Base-by-base conservation (phyloP, 2,113 vertebrate genomes). In the Nycticorax nycticorax region DNA sequence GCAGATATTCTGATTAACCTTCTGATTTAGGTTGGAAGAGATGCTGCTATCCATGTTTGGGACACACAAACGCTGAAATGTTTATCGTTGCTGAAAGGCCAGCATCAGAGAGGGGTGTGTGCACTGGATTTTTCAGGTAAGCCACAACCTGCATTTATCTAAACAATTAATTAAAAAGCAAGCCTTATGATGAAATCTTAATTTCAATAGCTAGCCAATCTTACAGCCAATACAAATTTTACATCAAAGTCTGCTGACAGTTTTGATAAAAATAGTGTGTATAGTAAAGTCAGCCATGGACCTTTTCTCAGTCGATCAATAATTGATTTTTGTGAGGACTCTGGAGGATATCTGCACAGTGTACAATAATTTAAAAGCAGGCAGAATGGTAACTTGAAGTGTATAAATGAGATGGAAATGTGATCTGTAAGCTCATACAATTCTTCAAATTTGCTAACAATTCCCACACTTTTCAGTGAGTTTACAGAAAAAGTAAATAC, bases 51-150 rank as follows among this genome's bases (percentile, higher is more conserved):
- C 93, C 99, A 99, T 17, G 96, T 99, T 16, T 99, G 99, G 99
- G 99, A 99, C 96, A 98, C 99, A 9, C 99, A 99, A 79, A 99
- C 98, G 4, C 98, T 99, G 79, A 99, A 99, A 96, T 99, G 99
- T 97, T 96, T 99, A 82, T 99, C 99, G 0, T 85, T 99, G 22
- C 97, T 99, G 74, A 99, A 98, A 96, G 99, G 99, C 73, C 98
- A 99, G 45, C 99, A 99, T 94, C 98, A 99, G 94, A 98, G 98
- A 94, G 99, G 99, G n/a, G 99, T 99, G n/a, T 99, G 99, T 79
- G 98, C 99, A 0, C 98, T 99, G 35, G 99, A 99, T 95, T 99
- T 99, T 95, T 99, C 99, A 97, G 99, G 99, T 99, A 89, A 95
- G 93, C 17, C 23, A 33, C 73, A 75, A 33, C 15, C 33, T n/a